Conservation (phyloP, 2,113 vertebrate species). For the Chionodraco myersi region DNA sequence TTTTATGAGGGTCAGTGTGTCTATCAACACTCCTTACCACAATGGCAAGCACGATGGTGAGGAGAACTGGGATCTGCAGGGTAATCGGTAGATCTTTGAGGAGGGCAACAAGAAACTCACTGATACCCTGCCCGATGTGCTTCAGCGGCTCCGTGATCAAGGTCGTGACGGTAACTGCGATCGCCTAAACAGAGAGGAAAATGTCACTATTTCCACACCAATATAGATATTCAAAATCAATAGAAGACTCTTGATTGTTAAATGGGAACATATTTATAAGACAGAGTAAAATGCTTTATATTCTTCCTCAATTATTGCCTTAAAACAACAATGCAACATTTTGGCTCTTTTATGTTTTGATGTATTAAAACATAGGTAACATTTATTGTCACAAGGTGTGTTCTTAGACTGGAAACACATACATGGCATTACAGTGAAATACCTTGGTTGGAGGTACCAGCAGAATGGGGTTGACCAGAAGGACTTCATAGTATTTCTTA, state of each 20-base stretch:
- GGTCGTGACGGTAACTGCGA: conserved; percentile 91
- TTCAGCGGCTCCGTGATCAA: conserved; percentile 94
- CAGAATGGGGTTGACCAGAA: conserved; percentile 91
- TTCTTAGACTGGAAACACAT: not conserved
- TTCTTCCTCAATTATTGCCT: not conserved
- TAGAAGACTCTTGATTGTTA: not conserved
- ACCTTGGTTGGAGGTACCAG: conserved; percentile 95
- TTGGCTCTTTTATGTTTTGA: not conserved
- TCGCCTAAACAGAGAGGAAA: conserved; percentile 73
- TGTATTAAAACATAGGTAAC: not conserved
- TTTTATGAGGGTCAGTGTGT: not conserved
- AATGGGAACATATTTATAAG: not conserved
- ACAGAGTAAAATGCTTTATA: not conserved
- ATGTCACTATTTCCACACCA: not conserved
- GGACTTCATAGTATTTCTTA: conserved; percentile 89
- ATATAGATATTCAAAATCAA: not conserved
- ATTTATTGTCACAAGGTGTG: not conserved
- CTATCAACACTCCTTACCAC: conserved; percentile 46
- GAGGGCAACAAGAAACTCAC: conserved; percentile 91
- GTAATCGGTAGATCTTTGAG: conserved; percentile 91
- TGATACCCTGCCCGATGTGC: conserved; percentile 90
- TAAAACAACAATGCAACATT: not conserved
- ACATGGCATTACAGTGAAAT: not conserved
- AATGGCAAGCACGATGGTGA: conserved; percentile 82
- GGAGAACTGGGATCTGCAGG: conserved; percentile 89